Evolutionary conservation across 2,797 vertebrate species (phyloP), one percentile per base, ranked within the genome.

Genomic region (Enoplosus armatus): DNA sequence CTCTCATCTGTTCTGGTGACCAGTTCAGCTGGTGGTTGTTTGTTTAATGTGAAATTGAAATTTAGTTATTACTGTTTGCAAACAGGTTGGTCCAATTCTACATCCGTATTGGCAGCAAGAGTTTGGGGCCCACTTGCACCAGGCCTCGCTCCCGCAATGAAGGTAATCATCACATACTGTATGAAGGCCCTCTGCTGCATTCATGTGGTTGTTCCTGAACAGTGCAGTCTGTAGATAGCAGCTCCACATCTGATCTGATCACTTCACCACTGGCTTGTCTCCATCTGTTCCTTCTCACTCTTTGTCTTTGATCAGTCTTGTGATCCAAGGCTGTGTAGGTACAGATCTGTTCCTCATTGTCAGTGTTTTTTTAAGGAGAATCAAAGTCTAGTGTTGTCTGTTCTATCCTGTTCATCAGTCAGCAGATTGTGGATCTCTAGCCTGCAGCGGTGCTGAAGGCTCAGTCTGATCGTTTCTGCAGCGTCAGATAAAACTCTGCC

Each of bases 71-170:
- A 10, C 22, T 74, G 1, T 87, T 58, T 69, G 51, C 68, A 24
- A 31, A 67, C 87, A 99, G 98, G 84, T 90, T 99, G 29, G 95
- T 97, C 89, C 98, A 99, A 43, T 99, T 99, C 95, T 99, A 99
- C 88, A 93, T 99, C 79, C 96, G 98, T 80, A 98, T 99, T 70
- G 98, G 98, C 90, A 98, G 97, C 85, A 99, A 97, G 90, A 97
- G 95, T 88, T 91, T 96, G 87, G 98, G 97, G 35, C 95, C 96
- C 39, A 95, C 96, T 68, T 99, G 98, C 90, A 97, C 93, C 83
- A 97, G 97, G 76, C 98, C 98, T 62, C 95, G 94, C 24, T 94
- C 97, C 58, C 96, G 98, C 76, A 99, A 99, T 88, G 98, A 99
- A 98, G 98, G 98, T 99, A 94, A 94, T 83, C 2, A 29, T 63